Evolutionary conservation across 2,888 invertebrate species (phyloP).

Genomic region (Campoletis raptor): DNA sequence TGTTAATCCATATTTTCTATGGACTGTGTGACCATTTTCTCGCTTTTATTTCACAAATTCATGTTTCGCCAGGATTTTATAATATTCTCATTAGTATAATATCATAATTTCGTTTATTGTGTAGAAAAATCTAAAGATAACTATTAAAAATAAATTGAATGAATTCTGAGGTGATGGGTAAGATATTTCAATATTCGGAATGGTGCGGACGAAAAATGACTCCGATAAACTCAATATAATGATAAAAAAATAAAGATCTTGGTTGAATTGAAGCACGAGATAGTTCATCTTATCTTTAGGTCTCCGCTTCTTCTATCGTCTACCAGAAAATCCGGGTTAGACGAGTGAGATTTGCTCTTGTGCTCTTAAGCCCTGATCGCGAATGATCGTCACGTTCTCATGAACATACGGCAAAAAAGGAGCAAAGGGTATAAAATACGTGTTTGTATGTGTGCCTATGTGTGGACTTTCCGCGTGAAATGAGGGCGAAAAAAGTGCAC

Average conservation of each 20-base stretch:
- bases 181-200: background rate
- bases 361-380: constrained; percentile 55
- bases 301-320: constrained; percentile 7
- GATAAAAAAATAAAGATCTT: constrained; percentile 51
- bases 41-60: background rate
- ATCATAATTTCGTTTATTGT: background rate
- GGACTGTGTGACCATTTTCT: background rate
- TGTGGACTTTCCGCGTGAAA: background rate
- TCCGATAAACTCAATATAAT: constrained; percentile 46
- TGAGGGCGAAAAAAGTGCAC: constrained; percentile 14
- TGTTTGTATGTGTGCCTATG: background rate
- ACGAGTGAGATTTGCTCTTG: constrained; percentile 35
- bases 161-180: background rate
- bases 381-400: constrained; percentile 66
- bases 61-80: background rate
- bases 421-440: background rate
- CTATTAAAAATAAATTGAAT: background rate
- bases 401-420: constrained; percentile 49
- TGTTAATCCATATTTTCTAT: constrained; percentile 2
- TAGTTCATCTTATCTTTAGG: constrained; percentile 19
- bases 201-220: background rate
- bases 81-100: background rate
- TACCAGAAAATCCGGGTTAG: constrained; percentile 52
- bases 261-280: constrained; percentile 24
- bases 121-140: background rate